Evolutionary conservation across 2,113 vertebrate genomes (phyloP).

Genomic region (Aspidoscelis tigris): DNA sequence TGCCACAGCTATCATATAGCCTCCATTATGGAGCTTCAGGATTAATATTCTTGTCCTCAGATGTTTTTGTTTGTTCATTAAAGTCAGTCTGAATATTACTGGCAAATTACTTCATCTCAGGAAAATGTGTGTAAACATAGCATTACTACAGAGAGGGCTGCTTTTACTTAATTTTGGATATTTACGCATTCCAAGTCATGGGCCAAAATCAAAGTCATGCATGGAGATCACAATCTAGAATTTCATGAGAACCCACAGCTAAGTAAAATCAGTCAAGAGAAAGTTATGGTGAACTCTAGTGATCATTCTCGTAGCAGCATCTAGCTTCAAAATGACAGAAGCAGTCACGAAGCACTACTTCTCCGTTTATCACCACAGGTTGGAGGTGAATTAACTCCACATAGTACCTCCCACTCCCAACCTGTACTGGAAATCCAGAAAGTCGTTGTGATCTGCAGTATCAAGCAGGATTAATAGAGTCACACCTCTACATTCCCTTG

Average conservation of each 20-base stretch:
- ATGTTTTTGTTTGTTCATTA: neutral
- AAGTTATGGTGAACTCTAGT: neutral
- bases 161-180: neutral
- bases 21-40: too few species aligned
- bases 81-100: rapidly evolving
- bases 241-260: neutral
- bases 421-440: too few species aligned
- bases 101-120: neutral
- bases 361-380: too few species aligned
- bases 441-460: too few species aligned
- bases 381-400: too few species aligned
- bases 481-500: too few species aligned
- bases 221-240: neutral
- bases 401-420: too few species aligned
- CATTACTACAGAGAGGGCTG: neutral
- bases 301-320: too few species aligned
- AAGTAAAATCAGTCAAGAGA: neutral
- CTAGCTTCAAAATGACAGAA: too few species aligned
- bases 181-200: neutral
- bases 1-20: too few species aligned
- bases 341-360: too few species aligned
- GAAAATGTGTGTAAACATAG: neutral
- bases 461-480: too few species aligned
- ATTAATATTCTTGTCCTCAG: neutral
- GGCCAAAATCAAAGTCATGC: neutral